phyloP scores from a whole-genome alignment of 2,888 invertebrate species.

The Lasius fuliginosus region DNA sequence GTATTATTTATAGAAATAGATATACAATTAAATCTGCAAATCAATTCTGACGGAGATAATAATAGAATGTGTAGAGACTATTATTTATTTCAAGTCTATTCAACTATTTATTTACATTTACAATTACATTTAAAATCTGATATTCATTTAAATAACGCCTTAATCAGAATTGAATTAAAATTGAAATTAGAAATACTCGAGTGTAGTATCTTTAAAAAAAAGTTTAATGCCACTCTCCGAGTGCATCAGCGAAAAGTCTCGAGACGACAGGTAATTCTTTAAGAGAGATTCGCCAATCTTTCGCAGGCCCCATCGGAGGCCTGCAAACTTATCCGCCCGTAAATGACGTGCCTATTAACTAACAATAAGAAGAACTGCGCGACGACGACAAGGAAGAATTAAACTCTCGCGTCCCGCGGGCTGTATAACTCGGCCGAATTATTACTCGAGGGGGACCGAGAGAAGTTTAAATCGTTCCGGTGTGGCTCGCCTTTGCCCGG shows the following conservation, averaged over 20 bases:
- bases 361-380: constrained; percentile 31
- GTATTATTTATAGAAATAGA: background rate
- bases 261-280: background rate
- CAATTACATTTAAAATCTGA: background rate
- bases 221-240: background rate
- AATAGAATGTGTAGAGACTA: background rate
- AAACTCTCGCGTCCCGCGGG: constrained; percentile 72
- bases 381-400: constrained; percentile 53
- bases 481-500: constrained; percentile 26
- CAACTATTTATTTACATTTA: background rate
- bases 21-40: background rate
- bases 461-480: constrained; percentile 80
- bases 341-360: constrained; percentile 69
- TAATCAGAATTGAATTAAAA: constrained; percentile 11
- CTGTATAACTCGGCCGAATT: constrained; percentile 80
- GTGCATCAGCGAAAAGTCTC: background rate
- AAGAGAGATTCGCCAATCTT: constrained; percentile 11
- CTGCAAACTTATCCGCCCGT: constrained; percentile 51
- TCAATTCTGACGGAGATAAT: background rate
- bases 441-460: constrained; percentile 73
- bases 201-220: background rate
- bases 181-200: background rate
- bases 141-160: background rate
- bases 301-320: constrained; percentile 31
- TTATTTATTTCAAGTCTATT: background rate